Percentiles rank a stretch among this genome's conserved stretches.
Conservation (phyloP, 2,888 invertebrate species). For the Phaonia tiefii region DNA sequence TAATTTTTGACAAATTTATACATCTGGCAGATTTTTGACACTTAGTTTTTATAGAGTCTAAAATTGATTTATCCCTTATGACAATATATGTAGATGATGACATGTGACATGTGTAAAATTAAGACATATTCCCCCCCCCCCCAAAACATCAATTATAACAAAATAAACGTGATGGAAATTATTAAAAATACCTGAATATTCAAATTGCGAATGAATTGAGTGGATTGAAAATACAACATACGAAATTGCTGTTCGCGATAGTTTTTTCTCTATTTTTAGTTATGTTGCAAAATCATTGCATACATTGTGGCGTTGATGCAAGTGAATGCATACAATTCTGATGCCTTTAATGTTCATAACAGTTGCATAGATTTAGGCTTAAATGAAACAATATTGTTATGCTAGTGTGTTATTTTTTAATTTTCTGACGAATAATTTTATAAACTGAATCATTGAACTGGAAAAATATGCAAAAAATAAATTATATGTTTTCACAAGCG, state of each 20-base stretch:
- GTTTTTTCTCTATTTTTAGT: too few relatives aligned
- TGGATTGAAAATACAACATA: neutral
- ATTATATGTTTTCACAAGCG: conserved; percentile 52
- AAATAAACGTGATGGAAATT: conserved; percentile 52
- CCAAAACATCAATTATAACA: conserved; percentile 26
- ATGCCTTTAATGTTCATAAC: conserved; percentile 11
- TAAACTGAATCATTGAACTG: conserved; percentile 48
- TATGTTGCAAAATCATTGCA: neutral
- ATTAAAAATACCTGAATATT: neutral
- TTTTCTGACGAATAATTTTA: conserved; percentile 20
- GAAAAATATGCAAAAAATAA: conserved; percentile 52
- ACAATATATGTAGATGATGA: too few relatives aligned
- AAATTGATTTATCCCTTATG: too few relatives aligned
- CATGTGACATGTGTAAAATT: neutral
- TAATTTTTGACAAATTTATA: too few relatives aligned
- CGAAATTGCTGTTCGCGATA: too few relatives aligned
- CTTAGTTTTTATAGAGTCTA: too few relatives aligned
- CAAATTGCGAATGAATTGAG: neutral
- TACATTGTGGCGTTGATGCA: neutral
- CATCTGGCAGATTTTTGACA: too few relatives aligned
- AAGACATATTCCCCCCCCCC: too few relatives aligned
- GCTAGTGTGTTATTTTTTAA: conserved; percentile 3
- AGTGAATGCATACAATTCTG: conserved; percentile 19
- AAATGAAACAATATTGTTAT: conserved; percentile 11
- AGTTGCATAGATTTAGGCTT: conserved; percentile 36